Evolutionary conservation across 1,140 invertebrate genomes (phyloP), one percentile per base, ranked within the genome.

Genomic region (Dinoponera quadriceps): DNA sequence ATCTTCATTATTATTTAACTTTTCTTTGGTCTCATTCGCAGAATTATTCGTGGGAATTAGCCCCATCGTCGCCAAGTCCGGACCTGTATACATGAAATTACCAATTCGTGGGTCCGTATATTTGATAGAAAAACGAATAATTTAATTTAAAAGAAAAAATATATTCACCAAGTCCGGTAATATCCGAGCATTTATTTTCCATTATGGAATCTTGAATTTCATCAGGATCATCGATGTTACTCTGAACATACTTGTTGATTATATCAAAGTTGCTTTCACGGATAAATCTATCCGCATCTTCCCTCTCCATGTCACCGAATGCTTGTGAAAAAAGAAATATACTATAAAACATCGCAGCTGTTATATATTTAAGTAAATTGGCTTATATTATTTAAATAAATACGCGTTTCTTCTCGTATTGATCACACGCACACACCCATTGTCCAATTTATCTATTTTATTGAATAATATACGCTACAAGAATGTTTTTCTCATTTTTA

Each of bases 241-340:
- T 85, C 22, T 87, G 85, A 44, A 96, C 88, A 62, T 94, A 94
- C 51, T 94, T 90, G 60, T 95, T 91, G 38, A 96, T 95, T 0
- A 95, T 92, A 62, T 93, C 94, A 11, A 96, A 87, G 87, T 95
- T 96, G 20, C 95, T 95, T 90, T 96, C 93, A 54, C 94, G 91
- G 25, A 96, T 95, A 87, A 96, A 96, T 85, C 93, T 94, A 29
- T 95, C 91, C 0, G 94, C 92, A 73, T 96, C 95, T 11, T 92
- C 89, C 55, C 92, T 92, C 89, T 88, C 87, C 54, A 85, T 65
- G 4, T 1, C 49, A 27, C 33, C 77, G 20, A 20, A 44, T 11
- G 9, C 7, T 5, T 25, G 25, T 14, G 25, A 16, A 57, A 51
- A n/a, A 51, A 2, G 54, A 71, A 60, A 54, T 66, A 13, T 44